Evolutionary conservation across 2,888 invertebrate species (phyloP).

Genomic region (Hymenopus coronatus): DNA sequence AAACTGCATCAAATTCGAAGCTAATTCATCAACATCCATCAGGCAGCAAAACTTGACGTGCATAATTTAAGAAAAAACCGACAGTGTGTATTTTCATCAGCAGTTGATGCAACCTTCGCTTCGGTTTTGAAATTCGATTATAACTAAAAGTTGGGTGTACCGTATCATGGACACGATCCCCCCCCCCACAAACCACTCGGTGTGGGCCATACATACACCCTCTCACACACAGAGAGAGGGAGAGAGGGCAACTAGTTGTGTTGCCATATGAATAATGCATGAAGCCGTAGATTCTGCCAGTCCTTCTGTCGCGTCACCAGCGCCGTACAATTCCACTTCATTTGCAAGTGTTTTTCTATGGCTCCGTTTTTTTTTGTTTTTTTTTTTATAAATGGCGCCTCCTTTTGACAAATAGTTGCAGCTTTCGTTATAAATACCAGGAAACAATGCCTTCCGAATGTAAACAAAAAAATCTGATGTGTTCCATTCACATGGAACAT

Average conservation of each 20-base stretch:
- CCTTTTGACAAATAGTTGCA: background rate
- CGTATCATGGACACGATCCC: background rate
- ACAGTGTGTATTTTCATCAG: background rate
- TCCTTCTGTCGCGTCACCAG: conserved; percentile 3
- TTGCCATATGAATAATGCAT: conserved; percentile 18
- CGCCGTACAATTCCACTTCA: background rate
- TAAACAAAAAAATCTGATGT: background rate
- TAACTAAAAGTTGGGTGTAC: background rate
- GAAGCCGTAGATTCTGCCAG: background rate
- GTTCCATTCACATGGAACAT: no score
- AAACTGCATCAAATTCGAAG: no score
- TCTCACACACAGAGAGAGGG: background rate
- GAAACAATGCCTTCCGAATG: background rate
- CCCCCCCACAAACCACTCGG: background rate
- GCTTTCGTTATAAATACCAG: background rate
- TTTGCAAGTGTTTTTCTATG: background rate
- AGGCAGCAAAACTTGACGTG: no score
- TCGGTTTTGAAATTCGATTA: background rate
- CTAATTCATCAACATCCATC: no score
- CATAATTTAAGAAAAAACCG: background rate
- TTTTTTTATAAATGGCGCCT: background rate
- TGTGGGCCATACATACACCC: background rate
- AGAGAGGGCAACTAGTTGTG: conserved; percentile 16
- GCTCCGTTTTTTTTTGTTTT: no score
- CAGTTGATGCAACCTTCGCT: background rate